Conservation (phyloP, 2,797 vertebrate species). For the Eremophila alpestris region DNA sequence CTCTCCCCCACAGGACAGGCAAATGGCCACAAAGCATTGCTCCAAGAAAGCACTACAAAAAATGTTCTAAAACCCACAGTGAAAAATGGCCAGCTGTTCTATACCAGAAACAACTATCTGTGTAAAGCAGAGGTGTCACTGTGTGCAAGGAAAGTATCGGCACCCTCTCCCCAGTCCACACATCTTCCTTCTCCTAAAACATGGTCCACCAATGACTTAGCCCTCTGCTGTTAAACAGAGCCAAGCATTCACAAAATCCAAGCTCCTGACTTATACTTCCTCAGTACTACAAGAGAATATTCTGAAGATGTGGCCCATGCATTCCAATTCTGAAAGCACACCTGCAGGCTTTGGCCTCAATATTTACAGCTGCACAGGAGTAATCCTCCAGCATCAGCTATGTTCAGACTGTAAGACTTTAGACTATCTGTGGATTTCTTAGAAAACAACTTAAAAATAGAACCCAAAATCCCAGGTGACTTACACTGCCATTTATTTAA, state of each 20-base stretch:
- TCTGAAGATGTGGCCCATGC: fast-evolving
- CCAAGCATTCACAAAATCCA: background rate
- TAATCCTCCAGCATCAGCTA: background rate
- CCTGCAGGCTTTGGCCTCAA: background rate
- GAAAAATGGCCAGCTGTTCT: fast-evolving
- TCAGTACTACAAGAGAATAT: background rate
- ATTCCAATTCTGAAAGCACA: background rate
- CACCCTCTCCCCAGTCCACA: background rate
- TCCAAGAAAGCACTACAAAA: background rate
- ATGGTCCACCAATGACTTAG: fast-evolving
- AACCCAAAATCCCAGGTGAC: background rate
- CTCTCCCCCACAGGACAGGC: fast-evolving
- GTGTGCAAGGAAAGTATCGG: background rate
- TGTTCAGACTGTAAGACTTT: background rate
- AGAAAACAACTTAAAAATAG: background rate
- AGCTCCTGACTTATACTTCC: background rate
- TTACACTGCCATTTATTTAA: background rate
- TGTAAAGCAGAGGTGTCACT: fast-evolving
- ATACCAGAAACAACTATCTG: background rate
- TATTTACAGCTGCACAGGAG: background rate
- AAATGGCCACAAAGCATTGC: background rate
- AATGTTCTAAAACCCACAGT: fast-evolving
- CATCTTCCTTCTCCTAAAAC: background rate
- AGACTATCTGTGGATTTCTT: background rate
- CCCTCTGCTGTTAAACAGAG: background rate